These are phyloP conservation scores for Melanotaenia parkinsoni DNA, from an alignment of 2,797 vertebrate species.

Conservation along the genomic window DNA sequence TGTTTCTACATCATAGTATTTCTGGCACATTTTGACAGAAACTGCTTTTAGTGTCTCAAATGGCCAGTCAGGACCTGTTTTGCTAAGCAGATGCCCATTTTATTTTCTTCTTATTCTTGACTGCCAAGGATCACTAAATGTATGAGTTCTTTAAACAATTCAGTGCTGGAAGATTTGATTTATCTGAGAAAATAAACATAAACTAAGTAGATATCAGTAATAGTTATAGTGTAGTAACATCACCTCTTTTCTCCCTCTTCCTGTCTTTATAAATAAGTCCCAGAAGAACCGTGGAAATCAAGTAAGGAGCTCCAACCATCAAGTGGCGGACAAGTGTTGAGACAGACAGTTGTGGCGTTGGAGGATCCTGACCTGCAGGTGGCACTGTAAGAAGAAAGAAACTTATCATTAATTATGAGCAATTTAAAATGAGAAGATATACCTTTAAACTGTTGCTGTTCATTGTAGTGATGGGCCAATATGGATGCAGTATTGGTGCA, in stretches of 20 bases:
- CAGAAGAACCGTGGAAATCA: conserved; percentile 34
- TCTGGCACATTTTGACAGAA: background rate
- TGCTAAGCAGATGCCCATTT: too few relatives aligned
- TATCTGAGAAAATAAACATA: background rate
- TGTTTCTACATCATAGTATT: background rate
- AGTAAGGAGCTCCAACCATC: conserved; percentile 20
- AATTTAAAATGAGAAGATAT: too few relatives aligned
- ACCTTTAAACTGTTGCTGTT: too few relatives aligned
- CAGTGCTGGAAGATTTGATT: background rate
- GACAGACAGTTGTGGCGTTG: background rate
- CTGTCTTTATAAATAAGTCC: conserved; percentile 24
- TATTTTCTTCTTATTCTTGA: background rate
- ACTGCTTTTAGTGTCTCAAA: background rate
- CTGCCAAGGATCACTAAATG: background rate
- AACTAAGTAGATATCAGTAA: background rate
- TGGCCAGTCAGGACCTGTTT: too few relatives aligned
- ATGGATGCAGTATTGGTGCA: too few relatives aligned
- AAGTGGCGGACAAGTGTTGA: conserved; percentile 2
- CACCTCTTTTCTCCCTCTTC: conserved; percentile 11
- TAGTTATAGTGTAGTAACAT: background rate
- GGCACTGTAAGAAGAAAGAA: background rate
- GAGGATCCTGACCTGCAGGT: background rate
- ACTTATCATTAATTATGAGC: background rate
- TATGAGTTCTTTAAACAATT: background rate
- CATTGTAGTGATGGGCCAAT: background rate